phyloP scores from a whole-genome alignment of 1,140 invertebrate genomes.

The Neocloeon triangulifer region DNA sequence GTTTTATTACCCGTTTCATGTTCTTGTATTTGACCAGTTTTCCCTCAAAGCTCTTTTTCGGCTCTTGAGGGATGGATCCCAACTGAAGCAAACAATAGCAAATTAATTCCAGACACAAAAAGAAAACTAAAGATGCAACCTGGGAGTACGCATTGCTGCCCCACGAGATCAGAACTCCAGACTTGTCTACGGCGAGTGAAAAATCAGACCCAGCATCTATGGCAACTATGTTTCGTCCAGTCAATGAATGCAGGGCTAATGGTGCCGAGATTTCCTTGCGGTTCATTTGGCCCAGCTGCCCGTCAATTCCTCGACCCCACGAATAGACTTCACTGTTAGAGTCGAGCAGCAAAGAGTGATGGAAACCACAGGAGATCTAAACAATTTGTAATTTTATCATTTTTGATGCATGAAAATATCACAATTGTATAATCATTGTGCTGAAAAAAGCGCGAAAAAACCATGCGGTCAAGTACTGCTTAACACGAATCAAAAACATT shows the following conservation, averaged over 20 bases:
- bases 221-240: background rate
- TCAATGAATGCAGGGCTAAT: background rate
- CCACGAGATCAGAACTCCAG: slow-evolving; percentile 30
- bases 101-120: too few relatives aligned
- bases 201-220: slow-evolving; percentile 33
- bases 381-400: too few relatives aligned
- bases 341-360: slow-evolving; percentile 41
- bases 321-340: slow-evolving; percentile 35
- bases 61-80: too few relatives aligned
- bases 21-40: too few relatives aligned
- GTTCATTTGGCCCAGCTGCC: slow-evolving; percentile 38
- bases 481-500: too few relatives aligned
- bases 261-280: slow-evolving; percentile 23
- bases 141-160: slow-evolving; percentile 35
- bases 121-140: slow-evolving; percentile 15
- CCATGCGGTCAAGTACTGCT: too few relatives aligned
- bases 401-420: too few relatives aligned
- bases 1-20: too few relatives aligned
- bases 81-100: slow-evolving; percentile 3
- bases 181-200: slow-evolving; percentile 35
- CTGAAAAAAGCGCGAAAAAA: too few relatives aligned
- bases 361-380: slow-evolving; percentile 39
- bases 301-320: slow-evolving; percentile 47
- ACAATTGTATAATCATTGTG: too few relatives aligned
- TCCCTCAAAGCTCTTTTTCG: too few relatives aligned